phyloP scores from a whole-genome alignment of 2,888 invertebrate genomes.

The Miltochrista miniata region DNA sequence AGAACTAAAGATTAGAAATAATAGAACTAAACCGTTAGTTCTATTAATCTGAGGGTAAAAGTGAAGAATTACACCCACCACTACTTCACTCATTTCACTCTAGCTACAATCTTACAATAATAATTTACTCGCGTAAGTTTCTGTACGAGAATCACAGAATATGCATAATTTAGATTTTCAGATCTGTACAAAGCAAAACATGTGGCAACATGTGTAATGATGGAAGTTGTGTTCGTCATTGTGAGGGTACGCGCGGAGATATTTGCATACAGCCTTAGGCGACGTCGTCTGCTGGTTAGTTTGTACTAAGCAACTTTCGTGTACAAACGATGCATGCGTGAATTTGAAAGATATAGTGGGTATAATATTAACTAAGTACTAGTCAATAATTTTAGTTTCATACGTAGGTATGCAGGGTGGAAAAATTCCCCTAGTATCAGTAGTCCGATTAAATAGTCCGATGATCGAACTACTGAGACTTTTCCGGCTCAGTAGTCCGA shows the following conservation, averaged over 20 bases:
- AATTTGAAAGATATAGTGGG: background rate
- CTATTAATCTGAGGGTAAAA: no score
- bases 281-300: slow-evolving; percentile 19
- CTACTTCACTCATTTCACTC: no score
- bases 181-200: slow-evolving; percentile 33
- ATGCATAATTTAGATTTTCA: slow-evolving; percentile 37
- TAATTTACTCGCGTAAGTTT: slow-evolving; percentile 10
- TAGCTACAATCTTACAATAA: background rate
- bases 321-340: background rate
- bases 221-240: slow-evolving; percentile 41
- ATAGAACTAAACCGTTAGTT: no score
- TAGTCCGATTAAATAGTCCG: no score
- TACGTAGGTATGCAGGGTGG: no score
- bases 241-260: slow-evolving; percentile 21
- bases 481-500: no score
- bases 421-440: no score
- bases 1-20: no score
- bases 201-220: slow-evolving; percentile 39
- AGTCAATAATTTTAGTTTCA: no score
- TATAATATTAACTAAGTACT: background rate
- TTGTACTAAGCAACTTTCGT: slow-evolving; percentile 28
- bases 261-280: slow-evolving; percentile 38
- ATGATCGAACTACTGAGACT: no score
- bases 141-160: slow-evolving; percentile 24
- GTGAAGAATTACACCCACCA: no score